A percentile compares a stretch with the other conserved stretches of the same genome.
Evolutionary conservation across 1,140 invertebrate genomes (phyloP).

Genomic region (Melanaphis sacchari): DNA sequence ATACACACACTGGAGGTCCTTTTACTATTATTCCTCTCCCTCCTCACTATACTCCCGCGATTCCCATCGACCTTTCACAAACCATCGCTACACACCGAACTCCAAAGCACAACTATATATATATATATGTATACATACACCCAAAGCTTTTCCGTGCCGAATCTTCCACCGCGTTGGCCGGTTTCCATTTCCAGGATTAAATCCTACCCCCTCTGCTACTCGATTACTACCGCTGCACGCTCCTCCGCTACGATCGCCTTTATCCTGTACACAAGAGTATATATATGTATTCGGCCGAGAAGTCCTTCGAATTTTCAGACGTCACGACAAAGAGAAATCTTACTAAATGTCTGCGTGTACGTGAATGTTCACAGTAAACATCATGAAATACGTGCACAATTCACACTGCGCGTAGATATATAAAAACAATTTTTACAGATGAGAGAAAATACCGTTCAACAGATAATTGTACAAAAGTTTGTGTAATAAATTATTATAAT

Average conservation of each 20-base stretch:
- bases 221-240: neutral
- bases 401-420: neutral
- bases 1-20: constrained; percentile 16
- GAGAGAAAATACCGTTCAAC: neutral
- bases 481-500: neutral
- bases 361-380: neutral
- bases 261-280: neutral
- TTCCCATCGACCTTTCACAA: neutral
- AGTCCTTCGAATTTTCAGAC: constrained; percentile 23
- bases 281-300: neutral
- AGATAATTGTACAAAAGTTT: neutral
- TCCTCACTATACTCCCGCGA: neutral
- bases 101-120: neutral
- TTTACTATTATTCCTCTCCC: constrained; percentile 37
- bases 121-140: neutral
- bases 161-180: constrained; percentile 53
- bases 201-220: constrained; percentile 18
- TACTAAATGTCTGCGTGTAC: neutral
- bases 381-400: neutral
- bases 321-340: neutral
- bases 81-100: neutral
- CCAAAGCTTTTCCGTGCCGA: neutral
- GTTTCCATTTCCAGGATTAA: constrained; percentile 58
- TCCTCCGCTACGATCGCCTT: neutral
- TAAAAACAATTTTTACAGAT: neutral